Percentiles rank a stretch among this genome's conserved stretches.
Conservation (phyloP, 2,797 vertebrate species). For the Australoheros facetus region DNA sequence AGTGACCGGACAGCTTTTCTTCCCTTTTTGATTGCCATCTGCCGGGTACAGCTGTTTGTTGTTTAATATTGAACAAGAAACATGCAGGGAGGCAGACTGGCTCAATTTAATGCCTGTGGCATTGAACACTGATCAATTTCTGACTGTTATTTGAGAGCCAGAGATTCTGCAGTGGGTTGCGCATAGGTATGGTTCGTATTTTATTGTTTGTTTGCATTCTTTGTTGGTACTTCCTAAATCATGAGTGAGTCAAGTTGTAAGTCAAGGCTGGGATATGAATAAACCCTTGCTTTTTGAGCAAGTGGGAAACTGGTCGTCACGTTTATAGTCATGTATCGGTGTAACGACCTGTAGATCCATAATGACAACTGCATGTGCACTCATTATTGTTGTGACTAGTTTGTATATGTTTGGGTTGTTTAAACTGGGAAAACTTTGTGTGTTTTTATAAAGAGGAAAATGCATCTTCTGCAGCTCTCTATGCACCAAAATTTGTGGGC, state of each 20-base stretch:
- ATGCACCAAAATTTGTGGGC: not conserved
- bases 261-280: no score
- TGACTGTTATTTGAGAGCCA: not conserved
- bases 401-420: not conserved
- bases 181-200: not conserved
- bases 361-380: not conserved
- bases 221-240: not conserved
- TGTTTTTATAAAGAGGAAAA: not conserved
- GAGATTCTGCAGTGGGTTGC: not conserved
- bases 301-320: not conserved
- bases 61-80: constrained; percentile 28
- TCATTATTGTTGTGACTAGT: not conserved
- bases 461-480: not conserved
- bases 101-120: not conserved
- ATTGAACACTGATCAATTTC: constrained; percentile 16
- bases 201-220: not conserved
- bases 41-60: constrained; percentile 35
- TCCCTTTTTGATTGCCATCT: not conserved
- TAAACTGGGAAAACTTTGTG: not conserved
- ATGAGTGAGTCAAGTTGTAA: no score
- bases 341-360: not conserved
- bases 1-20: constrained; percentile 4
- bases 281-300: not conserved
- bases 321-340: not conserved
- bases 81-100: constrained; percentile 28